Conservation (phyloP, 1,140 invertebrate species). For the Heliconius nattereri region DNA sequence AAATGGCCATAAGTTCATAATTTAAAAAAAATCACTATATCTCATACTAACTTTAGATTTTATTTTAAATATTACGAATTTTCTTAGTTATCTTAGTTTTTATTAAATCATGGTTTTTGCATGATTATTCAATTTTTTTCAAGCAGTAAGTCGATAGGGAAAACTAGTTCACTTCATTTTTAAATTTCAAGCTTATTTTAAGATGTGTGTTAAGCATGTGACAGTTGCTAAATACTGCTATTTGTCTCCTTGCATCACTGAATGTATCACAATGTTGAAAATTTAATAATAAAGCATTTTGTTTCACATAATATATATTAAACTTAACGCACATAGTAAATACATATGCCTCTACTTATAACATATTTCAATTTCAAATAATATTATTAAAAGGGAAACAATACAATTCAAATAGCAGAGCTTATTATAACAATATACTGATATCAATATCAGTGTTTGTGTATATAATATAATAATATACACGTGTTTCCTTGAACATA, state of each 20-base stretch:
- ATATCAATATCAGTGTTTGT: conserved; percentile 43
- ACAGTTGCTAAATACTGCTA: no score
- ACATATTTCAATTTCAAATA: conserved; percentile 16
- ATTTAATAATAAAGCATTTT: background rate
- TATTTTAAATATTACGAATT: no score
- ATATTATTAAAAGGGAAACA: conserved; percentile 42
- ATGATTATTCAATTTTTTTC: no score
- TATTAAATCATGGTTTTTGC: no score
- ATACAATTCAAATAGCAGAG: conserved; percentile 43
- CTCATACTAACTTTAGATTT: no score
- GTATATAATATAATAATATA: conserved; percentile 39
- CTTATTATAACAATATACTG: conserved; percentile 46
- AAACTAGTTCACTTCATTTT: no score
- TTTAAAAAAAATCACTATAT: no score
- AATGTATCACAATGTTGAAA: background rate
- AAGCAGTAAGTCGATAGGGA: no score
- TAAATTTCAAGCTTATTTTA: no score
- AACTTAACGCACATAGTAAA: background rate
- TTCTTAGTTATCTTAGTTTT: no score
- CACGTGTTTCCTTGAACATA: conserved; percentile 55
- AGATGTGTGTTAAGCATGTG: no score
- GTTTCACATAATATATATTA: background rate
- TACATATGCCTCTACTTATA: background rate
- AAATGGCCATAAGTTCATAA: no score
- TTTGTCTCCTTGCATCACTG: background rate